Conservation (phyloP, 2,797 vertebrate genomes). For the Pantherophis alleghaniensis region DNA sequence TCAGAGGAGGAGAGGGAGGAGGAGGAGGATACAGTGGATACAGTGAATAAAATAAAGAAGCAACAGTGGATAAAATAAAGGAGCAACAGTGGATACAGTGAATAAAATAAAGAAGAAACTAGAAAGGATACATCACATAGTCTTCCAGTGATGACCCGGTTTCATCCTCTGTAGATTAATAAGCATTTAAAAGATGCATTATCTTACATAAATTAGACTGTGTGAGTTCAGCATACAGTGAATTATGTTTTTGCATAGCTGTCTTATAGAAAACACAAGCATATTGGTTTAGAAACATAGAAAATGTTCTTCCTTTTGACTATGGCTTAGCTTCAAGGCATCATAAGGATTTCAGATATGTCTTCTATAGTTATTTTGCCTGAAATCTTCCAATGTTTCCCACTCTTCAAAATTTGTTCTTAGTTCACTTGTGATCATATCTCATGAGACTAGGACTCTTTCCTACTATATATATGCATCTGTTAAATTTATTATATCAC, state of each 20-base stretch:
- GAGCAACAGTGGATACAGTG: neutral
- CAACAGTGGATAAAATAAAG: neutral
- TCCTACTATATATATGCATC: neutral
- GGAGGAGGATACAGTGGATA: neutral
- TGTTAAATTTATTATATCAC: neutral
- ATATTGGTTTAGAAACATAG: neutral
- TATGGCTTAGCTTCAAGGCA: neutral
- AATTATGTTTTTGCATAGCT: neutral
- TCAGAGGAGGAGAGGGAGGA: too few relatives aligned
- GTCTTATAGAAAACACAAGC: neutral
- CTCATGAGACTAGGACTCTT: neutral
- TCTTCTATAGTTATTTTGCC: neutral
- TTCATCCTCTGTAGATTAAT: neutral
- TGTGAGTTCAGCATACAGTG: neutral
- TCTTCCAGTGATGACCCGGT: neutral
- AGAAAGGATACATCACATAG: neutral
- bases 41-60: neutral
- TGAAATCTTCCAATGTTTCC: neutral
- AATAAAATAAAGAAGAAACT: neutral
- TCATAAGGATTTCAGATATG: neutral
- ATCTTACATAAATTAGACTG: neutral
- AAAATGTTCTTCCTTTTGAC: neutral
- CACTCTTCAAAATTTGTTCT: neutral
- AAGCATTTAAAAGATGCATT: neutral
- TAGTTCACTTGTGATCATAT: neutral